A percentile compares a stretch with the other conserved stretches of the same genome.
phyloP scores from a whole-genome alignment of 2,888 invertebrate species.

The Syrista parreyssii region DNA sequence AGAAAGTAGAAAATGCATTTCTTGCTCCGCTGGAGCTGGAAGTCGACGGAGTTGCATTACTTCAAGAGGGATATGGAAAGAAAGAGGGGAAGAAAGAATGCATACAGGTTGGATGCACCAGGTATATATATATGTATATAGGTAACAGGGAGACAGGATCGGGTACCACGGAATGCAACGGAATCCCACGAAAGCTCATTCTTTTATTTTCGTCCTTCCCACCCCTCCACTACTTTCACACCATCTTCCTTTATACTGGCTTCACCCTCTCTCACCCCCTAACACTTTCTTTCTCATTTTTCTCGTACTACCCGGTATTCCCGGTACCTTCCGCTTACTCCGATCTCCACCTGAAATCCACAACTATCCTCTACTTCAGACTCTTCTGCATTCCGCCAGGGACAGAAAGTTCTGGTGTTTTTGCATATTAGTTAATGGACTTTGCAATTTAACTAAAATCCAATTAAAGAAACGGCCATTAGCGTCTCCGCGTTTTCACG shows the following conservation, averaged over 20 bases:
- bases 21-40: conserved; percentile 21
- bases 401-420: conserved; percentile 22
- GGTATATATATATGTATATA: no score
- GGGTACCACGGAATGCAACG: no score
- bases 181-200: no score
- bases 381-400: background rate
- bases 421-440: conserved; percentile 40
- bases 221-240: background rate
- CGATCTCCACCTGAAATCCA: background rate
- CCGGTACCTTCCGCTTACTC: background rate
- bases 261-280: background rate
- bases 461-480: conserved; percentile 35
- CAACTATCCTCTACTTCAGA: background rate
- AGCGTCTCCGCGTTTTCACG: conserved; percentile 10
- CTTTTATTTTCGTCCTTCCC: no score
- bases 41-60: background rate
- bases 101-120: background rate
- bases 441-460: conserved; percentile 39
- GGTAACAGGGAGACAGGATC: no score
- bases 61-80: background rate
- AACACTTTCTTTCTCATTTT: background rate
- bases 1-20: conserved; percentile 36
- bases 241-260: background rate
- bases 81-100: background rate
- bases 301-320: background rate